phyloP scores from a whole-genome alignment of 2,888 invertebrate species.

The Pseudococcus jackbeardsleyi region DNA sequence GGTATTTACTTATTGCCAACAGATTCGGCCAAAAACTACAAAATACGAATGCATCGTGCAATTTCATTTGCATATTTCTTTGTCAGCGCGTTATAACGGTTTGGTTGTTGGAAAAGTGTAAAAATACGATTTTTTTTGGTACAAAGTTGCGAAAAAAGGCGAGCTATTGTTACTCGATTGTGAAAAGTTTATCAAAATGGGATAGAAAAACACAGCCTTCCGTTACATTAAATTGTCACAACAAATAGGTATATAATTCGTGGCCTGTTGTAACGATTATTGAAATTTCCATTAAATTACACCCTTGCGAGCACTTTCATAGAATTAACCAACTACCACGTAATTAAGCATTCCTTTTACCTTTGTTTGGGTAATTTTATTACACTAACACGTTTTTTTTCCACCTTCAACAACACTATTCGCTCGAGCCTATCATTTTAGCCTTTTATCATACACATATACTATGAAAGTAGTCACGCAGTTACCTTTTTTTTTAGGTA shows the following conservation, averaged over 20 bases:
- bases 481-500: not conserved
- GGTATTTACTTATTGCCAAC: not conserved
- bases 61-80: slow-evolving; percentile 4
- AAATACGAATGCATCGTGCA: not conserved
- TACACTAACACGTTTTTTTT: slow-evolving; percentile 20
- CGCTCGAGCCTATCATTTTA: slow-evolving; percentile 1
- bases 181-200: not conserved
- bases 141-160: not conserved
- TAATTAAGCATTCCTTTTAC: slow-evolving; percentile 12
- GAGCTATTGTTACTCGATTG: not conserved
- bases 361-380: slow-evolving; percentile 22
- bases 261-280: slow-evolving; percentile 12
- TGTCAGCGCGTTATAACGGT: not conserved
- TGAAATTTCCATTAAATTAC: slow-evolving; percentile 17
- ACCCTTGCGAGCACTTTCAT: slow-evolving; percentile 9
- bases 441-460: not conserved
- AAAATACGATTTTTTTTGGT: not conserved
- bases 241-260: slow-evolving; percentile 15
- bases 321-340: slow-evolving; percentile 17
- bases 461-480: not conserved
- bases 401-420: slow-evolving; percentile 1
- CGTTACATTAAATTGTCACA: slow-evolving; percentile 7
- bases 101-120: not conserved
- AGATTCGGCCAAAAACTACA: not conserved
- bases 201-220: not conserved